Base-by-base conservation (phyloP, 2,888 invertebrate genomes). In the Unio pictorum region DNA sequence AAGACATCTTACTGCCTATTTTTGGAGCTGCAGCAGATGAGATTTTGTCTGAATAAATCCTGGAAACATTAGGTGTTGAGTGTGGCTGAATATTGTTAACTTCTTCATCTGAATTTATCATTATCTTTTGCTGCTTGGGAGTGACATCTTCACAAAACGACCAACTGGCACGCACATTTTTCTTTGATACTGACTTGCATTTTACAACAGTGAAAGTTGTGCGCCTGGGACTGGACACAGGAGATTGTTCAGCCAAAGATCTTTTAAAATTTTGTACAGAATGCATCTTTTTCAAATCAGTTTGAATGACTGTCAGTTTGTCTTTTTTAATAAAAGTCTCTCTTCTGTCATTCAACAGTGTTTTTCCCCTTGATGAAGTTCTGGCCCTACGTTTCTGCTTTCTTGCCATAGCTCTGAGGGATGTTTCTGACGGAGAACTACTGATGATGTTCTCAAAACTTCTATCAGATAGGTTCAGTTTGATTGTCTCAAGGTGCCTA, bases 151-250 rank as follows among this genome's bases (percentile, higher is more conserved):
- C 11, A 45, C 45, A 45, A 45, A 45, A 45, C 3, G 45, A 45
- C 45, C 8, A 45, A 45, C 45, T 45, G 15, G 45, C 45, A 45
- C 3, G 15, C 11, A 45, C 45, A 2, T 45, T 45, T 45, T 45
- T 45, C 45, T 45, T 45, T 1, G 15, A 45, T 45, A 45, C 45
- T 45, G 45, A 45, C 45, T 45, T 45, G 45, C 11, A 2, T 59
- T 73, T 77, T 3, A 75, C 63, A 3, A 84, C 78, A 17, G 81
- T 78, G 57, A 81, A 82, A 15, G 84, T 84, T 64, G 81, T 81
- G 20, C 84, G 70, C 55, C 83, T 73, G 26, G 84, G 84, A 68
- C 82, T 82, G 15, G 79, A 80, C 26, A 68, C 73, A 23, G 74
- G 73, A 55, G 74, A 74, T 23, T 63, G 54, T 45, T 26, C 54